Evolutionary conservation across 2,888 invertebrate genomes (phyloP).

Genomic region (Augochlorella aurata): DNA sequence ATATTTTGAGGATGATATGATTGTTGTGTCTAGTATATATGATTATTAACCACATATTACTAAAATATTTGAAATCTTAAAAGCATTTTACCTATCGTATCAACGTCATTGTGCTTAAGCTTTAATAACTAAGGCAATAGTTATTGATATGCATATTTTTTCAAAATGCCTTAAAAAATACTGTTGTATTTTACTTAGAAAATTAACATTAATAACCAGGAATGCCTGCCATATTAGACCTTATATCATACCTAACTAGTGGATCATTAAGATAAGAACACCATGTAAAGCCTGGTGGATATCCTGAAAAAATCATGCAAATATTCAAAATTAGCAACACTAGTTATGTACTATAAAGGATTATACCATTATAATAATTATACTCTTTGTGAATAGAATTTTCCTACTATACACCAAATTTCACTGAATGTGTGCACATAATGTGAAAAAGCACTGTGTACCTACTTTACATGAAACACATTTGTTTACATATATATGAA

Average conservation of each 20-base stretch:
- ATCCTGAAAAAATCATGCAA: constrained; percentile 77
- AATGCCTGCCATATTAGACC: constrained; percentile 42
- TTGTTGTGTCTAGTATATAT: background rate
- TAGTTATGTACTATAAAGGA: constrained; percentile 19
- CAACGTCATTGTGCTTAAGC: constrained; percentile 19
- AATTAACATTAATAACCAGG: constrained; percentile 41
- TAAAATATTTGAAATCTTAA: background rate
- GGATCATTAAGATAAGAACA: constrained; percentile 79
- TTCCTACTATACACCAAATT: background rate
- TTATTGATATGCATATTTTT: constrained; percentile 22
- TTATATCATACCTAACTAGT: constrained; percentile 69
- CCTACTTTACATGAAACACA: constrained; percentile 1
- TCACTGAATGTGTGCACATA: background rate
- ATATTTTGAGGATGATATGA: constrained; percentile 5
- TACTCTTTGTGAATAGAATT: background rate
- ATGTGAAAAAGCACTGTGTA: constrained; percentile 23
- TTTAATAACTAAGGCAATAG: constrained; percentile 15
- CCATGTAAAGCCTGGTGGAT: constrained; percentile 80
- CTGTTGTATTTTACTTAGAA: constrained; percentile 37
- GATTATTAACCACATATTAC: background rate
- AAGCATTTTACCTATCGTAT: constrained; percentile 9
- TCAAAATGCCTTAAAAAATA: constrained; percentile 35
- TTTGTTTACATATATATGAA: constrained; percentile 5
- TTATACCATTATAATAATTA: constrained; percentile 9
- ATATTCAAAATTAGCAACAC: constrained; percentile 33